Conservation (phyloP, 2,888 invertebrate species). For the Theretra japonica region DNA sequence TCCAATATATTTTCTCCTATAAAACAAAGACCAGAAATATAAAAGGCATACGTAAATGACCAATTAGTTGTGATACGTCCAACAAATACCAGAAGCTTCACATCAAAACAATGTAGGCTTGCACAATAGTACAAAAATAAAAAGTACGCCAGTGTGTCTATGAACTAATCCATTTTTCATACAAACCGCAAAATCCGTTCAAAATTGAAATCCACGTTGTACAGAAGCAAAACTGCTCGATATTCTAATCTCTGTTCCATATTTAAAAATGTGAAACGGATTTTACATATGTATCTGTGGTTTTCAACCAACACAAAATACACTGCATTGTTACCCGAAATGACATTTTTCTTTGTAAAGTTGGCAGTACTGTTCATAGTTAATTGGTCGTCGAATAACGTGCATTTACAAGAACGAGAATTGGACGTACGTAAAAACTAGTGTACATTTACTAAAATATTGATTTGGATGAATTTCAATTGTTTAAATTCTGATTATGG, state of each 20-base stretch:
- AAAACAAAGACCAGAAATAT: too few relatives aligned
- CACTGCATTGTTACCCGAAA: neutral
- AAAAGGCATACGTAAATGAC: too few relatives aligned
- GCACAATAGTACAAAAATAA: neutral
- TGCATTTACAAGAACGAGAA: neutral
- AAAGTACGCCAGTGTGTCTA: neutral
- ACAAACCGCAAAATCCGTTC: slow-evolving; percentile 1
- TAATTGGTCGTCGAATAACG: neutral
- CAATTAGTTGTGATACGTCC: too few relatives aligned
- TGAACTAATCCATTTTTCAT: slow-evolving; percentile 5
- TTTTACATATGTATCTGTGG: slow-evolving; percentile 7
- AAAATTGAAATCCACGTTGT: slow-evolving; percentile 8
- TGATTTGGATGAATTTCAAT: too few relatives aligned
- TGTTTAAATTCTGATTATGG: too few relatives aligned
- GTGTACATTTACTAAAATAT: too few relatives aligned
- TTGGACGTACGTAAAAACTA: too few relatives aligned
- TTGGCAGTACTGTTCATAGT: neutral
- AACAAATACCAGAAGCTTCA: too few relatives aligned
- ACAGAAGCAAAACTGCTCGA: neutral
- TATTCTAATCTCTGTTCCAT: slow-evolving; percentile 7
- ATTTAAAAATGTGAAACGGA: neutral
- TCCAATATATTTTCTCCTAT: too few relatives aligned
- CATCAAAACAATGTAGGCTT: too few relatives aligned
- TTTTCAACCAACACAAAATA: neutral
- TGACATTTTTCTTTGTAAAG: too few relatives aligned